Base-by-base conservation (phyloP, 2,888 invertebrate genomes). In the Tetragonisca angustula region DNA sequence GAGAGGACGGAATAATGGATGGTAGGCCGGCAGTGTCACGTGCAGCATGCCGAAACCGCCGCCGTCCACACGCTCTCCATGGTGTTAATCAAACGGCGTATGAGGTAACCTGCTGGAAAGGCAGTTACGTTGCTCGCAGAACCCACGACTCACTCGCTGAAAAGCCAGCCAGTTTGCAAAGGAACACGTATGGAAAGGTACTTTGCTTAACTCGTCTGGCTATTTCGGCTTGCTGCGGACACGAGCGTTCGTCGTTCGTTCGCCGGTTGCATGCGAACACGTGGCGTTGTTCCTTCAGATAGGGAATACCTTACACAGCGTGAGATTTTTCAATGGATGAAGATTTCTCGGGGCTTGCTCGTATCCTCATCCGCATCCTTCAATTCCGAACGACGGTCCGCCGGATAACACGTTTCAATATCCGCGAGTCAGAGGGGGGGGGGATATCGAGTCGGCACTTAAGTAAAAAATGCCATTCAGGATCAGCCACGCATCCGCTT, bases 51-150 rank as follows among this genome's bases (percentile, higher is more conserved):
- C 90, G 87, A 91, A 91, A 90, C 91, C 91, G 88, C 43, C 90
- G 90, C 88, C 90, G 90, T 91, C 91, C 91, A 91, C 92, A 89
- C 89, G 83, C 88, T 90, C 89, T 84, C 87, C 84, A 83, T 82
- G 88, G 89, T 93, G 93, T 94, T 93, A 93, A 93, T 93, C 93
- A 92, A 93, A 93, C 89, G 89, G 85, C 85, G 86, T 86, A 82
- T 87, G 88, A 88, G 89, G 62, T 79, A 83, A 81, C 82, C 70
- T 69, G 71, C 84, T 75, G 75, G 73, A 84, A 84, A 80, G 81
- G 84, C 64, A 72, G 83, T 73, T 80, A 56, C 43, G 75, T 27
- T 32, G 76, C n/a, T 32, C 64, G 32, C 61, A 64, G 72, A 43
- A 43, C 11, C 43, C 43, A 4, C 32, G 43, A 43, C 52, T 27